phyloP scores from a whole-genome alignment of 2,113 vertebrate species.

The Takifugu bimaculatus region DNA sequence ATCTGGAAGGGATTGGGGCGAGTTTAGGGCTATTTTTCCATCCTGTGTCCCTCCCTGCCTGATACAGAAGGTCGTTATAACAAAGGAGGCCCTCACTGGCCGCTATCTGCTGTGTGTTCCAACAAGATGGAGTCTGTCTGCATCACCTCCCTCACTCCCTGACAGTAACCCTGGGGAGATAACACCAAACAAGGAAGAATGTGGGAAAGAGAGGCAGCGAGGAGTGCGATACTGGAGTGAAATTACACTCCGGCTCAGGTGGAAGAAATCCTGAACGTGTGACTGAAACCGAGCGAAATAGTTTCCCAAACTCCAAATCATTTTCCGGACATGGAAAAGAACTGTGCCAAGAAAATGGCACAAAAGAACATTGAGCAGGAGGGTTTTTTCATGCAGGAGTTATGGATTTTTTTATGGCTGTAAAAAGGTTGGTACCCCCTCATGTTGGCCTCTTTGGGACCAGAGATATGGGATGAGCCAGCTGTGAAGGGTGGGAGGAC shows the following conservation, averaged over 20 bases:
- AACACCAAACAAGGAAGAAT: constrained; percentile 30
- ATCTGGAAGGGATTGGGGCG: too few relatives aligned
- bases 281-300: background rate
- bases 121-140: constrained; percentile 50
- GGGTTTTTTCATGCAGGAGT: constrained; percentile 31
- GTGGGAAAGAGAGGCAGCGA: constrained; percentile 13
- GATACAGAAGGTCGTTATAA: constrained; percentile 23
- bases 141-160: constrained; percentile 44
- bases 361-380: constrained; percentile 4
- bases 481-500: constrained; percentile 49
- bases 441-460: constrained; percentile 35
- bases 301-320: constrained; percentile 17
- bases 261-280: background rate
- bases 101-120: constrained; percentile 48
- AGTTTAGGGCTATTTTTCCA: background rate
- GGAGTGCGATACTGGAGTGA: constrained; percentile 31
- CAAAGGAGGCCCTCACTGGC: constrained; percentile 46
- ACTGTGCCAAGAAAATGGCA: constrained; percentile 12
- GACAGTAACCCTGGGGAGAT: constrained; percentile 55
- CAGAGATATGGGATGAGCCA: constrained; percentile 41
- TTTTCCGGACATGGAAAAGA: background rate
- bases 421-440: constrained; percentile 31
- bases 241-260: constrained; percentile 4
- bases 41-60: constrained; percentile 6
- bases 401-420: constrained; percentile 49